Base-by-base conservation (phyloP, 2,888 invertebrate genomes). In the Papilio demoleus region DNA sequence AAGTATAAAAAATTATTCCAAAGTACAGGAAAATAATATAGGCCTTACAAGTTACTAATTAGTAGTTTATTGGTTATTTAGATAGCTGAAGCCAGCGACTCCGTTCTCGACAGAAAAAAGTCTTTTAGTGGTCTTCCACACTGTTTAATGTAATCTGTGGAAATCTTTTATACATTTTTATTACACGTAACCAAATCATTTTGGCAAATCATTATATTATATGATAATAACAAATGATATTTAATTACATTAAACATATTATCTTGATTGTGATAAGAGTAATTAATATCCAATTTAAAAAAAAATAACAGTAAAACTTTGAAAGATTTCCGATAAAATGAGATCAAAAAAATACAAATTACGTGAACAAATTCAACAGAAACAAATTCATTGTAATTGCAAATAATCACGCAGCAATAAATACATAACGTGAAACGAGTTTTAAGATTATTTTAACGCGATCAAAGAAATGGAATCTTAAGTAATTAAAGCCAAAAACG, bases 341-440 rank as follows among this genome's bases (percentile, higher is more conserved):
- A 62, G 34, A 40, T n/a, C 12, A 38, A 40, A 3, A 12, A 38
- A 53, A 53, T 62, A 67, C 53, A 67, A 56, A 67, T 67, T 67
- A 56, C 6, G 34, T 31, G 6, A 61, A 14, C 42, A 34, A 14
- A 56, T 19, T 40, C 56, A 22, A 53, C 17, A 11, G 19, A 53
- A 53, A 24, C n/a, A 47, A 60, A 61, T 61, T 67, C 42, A 36
- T 31, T 17, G 31, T 42, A 61, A 62, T 62, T 56, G 56, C 34
- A 56, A 22, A 31, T n/a, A 17, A 34, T 56, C 56, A 62, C 62
- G 62, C 45, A 19, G n/a, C 31, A 27, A 27, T 19, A 9, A 22
- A 59, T 38, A 36, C 12, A 19, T 1, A 19, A 34, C 17, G 14
- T 24, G 59, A 60, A 27, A 11, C 36, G 22, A 40, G 40, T 61